Evolutionary conservation across 1,140 invertebrate species (phyloP), one percentile per base, ranked within the genome.

Genomic region (Ostrea edulis): DNA sequence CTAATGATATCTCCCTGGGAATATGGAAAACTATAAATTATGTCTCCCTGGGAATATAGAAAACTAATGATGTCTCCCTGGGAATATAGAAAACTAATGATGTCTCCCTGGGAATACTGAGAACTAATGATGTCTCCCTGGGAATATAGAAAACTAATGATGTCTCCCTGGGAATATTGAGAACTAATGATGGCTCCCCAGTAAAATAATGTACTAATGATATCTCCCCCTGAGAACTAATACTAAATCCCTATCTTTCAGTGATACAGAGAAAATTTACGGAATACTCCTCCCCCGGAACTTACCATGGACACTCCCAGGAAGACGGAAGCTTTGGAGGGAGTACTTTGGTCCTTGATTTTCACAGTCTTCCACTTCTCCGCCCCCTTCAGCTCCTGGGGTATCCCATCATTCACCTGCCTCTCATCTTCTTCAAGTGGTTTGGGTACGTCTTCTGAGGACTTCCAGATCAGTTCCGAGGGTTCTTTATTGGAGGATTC

Each of bases 321-420:
- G 53, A 89, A 90, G 0, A 90, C 86, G 51, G 90, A 89, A 0
- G 71, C 22, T 77, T 89, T 90, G n/a, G 88, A 85, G n/a, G 90
- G 90, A 35, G 83, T 84, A 20, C 68, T 84, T 11, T 58, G 53
- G 29, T 90, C 90, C 14, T 86, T 88, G 4, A 90, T 84, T 20
- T 89, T 90, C 14, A 90, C 90, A 0, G 90, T 89, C 54, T 52
- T 53, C 90, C 90, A 89, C 53, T 86, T 88, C 52, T 81, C 53
- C 0, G 62, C 29, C 14, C 87, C 89, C n/a, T 65, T 88, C 53
- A 88, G 62, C 54, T 88, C 89, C 3, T 54, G 83, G 3, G 86
- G 89, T n/a, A 86, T 87, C 14, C 58, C 77, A 11, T 82, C 86
- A 55, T n/a, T 58, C 14, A 29, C 53, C 12, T 77, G 29, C 4